Base-by-base conservation (phyloP, 2,888 invertebrate species). In the Galerucella nymphaeae region DNA sequence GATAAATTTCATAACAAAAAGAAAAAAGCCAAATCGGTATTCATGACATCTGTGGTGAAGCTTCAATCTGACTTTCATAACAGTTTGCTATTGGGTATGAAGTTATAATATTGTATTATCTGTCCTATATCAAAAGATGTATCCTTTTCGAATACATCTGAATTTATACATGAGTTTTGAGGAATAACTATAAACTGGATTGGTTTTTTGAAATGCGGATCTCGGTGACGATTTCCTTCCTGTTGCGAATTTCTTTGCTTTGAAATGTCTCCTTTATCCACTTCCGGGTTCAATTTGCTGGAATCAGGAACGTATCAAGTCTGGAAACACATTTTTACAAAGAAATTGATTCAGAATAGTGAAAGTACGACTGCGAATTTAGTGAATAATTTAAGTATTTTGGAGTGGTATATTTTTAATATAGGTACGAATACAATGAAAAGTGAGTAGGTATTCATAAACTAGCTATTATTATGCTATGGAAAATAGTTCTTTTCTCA, bases 131-230 rank as follows among this genome's bases (percentile, higher is more conserved):
- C 71, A 58, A 50, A 65, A 66, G 62, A 58, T 72, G 68, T 72
- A 72, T 72, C 72, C 45, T 41, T 72, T 58, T 64, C 64, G 72
- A 64, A 73, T 73, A 72, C 58, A 68, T 67, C 69, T 62, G 74
- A 74, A 74, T 74, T 71, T 67, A 71, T 71, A 71, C 74, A 74
- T 74, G 65, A 55, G 62, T 74, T 72, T 70, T 71, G 71, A 53
- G 50, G 66, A 68, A 72, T 69, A 71, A 74, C 72, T 74, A 72
- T 72, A 72, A 72, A 72, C 72, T 65, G 41, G 72, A 72, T 72
- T 72, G 73, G 71, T 67, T 67, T 71, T 71, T 73, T 67, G 71
- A 66, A 71, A 73, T 71, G 57, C 68, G 64, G 50, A 68, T 68
- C 65, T 18, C 41, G 53, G 64, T 68, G 72, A 68, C 72, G 72